Conservation (phyloP, 1,140 invertebrate genomes). For the Monomorium pharaonis region DNA sequence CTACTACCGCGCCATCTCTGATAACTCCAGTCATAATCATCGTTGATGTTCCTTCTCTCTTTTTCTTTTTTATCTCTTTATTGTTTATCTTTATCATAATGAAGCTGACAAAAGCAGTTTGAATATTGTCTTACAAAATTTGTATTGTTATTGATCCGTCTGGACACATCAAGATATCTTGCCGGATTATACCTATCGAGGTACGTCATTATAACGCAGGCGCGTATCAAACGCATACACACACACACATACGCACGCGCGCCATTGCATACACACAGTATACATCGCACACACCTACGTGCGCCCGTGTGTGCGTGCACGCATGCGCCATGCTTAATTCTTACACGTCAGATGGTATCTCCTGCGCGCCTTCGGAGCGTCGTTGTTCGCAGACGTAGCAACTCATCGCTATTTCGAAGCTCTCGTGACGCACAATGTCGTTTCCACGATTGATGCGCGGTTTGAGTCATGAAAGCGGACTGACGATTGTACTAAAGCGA, state of each 20-base stretch:
- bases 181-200: neutral
- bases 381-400: slow-evolving; percentile 4
- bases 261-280: neutral
- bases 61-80: neutral
- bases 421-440: neutral
- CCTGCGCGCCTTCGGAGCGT: neutral
- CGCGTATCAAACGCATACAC: neutral
- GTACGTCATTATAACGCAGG: neutral
- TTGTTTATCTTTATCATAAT: neutral
- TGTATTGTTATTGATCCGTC: neutral
- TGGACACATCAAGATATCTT: neutral
- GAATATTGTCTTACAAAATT: neutral
- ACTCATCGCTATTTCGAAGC: neutral
- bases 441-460: neutral
- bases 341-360: slow-evolving; percentile 6
- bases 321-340: neutral
- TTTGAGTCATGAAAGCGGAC: neutral
- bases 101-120: neutral
- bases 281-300: neutral
- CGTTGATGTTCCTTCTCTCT: neutral
- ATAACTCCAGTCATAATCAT: neutral
- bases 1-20: neutral
- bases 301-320: no score
- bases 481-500: slow-evolving; percentile 4
- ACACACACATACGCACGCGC: neutral